Evolutionary conservation across 2,797 vertebrate genomes (phyloP).

Genomic region (Microtus agrestis): DNA sequence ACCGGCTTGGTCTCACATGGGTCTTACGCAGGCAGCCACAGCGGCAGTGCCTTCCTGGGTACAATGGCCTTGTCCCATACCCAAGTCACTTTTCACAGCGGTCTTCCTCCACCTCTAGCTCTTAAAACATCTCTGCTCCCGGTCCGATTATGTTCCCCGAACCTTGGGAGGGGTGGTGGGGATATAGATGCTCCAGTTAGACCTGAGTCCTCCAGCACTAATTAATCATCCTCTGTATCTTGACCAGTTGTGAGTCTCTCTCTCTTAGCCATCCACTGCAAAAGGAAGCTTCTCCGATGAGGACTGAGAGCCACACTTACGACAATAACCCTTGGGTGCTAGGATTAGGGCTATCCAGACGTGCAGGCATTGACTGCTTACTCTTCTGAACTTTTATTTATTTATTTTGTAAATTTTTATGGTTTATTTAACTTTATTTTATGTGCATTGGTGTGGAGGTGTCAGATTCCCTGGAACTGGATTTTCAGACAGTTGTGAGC

Average conservation of each 20-base stretch:
- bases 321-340: not conserved
- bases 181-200: not conserved
- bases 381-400: not conserved
- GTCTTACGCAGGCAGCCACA: too few relatives aligned
- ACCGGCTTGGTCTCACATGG: not conserved
- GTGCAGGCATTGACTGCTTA: not conserved
- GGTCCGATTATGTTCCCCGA: not conserved
- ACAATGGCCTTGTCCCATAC: not conserved
- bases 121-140: not conserved
- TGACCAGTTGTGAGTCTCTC: not conserved
- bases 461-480: too few relatives aligned
- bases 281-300: not conserved
- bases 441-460: too few relatives aligned
- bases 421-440: too few relatives aligned
- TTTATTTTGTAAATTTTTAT: too few relatives aligned
- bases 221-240: too few relatives aligned
- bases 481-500: too few relatives aligned
- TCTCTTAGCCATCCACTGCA: not conserved
- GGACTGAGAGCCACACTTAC: rapidly evolving
- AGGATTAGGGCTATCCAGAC: not conserved
- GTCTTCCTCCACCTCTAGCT: not conserved
- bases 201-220: too few relatives aligned
- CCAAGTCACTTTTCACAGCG: not conserved
- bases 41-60: not conserved
- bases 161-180: not conserved